phyloP scores from a whole-genome alignment of 1,140 invertebrate species.

The Drosophila chauvacae region DNA sequence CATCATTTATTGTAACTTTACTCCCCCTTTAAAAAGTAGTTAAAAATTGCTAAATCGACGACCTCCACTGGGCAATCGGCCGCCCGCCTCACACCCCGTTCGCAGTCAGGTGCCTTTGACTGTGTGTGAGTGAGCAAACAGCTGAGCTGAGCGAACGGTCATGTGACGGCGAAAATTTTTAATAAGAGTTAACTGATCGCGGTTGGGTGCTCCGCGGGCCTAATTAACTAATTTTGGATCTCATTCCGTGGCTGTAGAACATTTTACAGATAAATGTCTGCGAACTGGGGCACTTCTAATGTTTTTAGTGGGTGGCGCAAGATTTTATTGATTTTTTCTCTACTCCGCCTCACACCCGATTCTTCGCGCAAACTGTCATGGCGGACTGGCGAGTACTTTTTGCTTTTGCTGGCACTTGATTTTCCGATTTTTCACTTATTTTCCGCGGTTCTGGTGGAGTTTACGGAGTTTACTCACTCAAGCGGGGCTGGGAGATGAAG shows the following conservation, averaged over 20 bases:
- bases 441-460: neutral
- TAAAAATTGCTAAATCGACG: constrained; percentile 19
- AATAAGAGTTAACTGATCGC: constrained; percentile 38
- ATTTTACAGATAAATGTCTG: constrained; percentile 5
- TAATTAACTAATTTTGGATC: neutral
- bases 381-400: constrained; percentile 47
- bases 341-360: constrained; percentile 59
- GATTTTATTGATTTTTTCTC: constrained; percentile 74
- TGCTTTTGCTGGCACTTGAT: constrained; percentile 8
- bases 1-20: neutral
- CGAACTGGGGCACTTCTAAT: neutral
- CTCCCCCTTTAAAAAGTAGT: constrained; percentile 27
- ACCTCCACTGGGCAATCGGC: constrained; percentile 30
- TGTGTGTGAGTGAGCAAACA: constrained; percentile 71
- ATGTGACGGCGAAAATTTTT: constrained; percentile 79
- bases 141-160: constrained; percentile 67
- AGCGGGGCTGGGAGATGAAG: constrained; percentile 98
- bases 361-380: constrained; percentile 78
- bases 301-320: constrained; percentile 26
- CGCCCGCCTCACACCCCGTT: constrained; percentile 45
- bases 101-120: constrained; percentile 67
- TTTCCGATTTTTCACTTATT: constrained; percentile 17
- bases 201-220: neutral
- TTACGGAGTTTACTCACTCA: constrained; percentile 91
- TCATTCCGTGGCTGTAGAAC: neutral